These are phyloP conservation scores for Pandemis heparana DNA, from an alignment of 2,888 invertebrate species.

Conservation along the genomic window DNA sequence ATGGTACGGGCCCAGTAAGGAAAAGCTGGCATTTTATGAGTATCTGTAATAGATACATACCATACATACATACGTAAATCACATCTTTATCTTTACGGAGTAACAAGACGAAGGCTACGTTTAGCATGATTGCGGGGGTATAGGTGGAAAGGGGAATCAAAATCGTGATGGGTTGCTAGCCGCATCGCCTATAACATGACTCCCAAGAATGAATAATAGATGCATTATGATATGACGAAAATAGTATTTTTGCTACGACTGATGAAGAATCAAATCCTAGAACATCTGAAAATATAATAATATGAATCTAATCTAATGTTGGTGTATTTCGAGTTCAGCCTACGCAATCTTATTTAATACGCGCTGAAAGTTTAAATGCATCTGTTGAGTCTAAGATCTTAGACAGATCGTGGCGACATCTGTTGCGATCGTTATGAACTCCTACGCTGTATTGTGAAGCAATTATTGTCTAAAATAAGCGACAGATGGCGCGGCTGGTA, in stretches of 20 bases:
- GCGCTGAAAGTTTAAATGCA: slow-evolving; percentile 16
- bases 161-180: too few relatives aligned
- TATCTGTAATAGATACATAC: too few relatives aligned
- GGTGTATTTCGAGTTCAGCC: slow-evolving; percentile 11
- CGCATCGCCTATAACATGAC: too few relatives aligned
- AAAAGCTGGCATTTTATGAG: too few relatives aligned
- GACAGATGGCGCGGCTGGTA: slow-evolving; percentile 14
- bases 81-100: too few relatives aligned
- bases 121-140: too few relatives aligned
- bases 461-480: not conserved
- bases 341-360: slow-evolving; percentile 3
- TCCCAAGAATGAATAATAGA: too few relatives aligned
- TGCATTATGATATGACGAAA: not conserved
- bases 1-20: too few relatives aligned
- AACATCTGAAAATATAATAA: not conserved
- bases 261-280: not conserved
- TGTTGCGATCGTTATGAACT: not conserved
- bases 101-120: too few relatives aligned
- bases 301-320: not conserved
- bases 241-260: not conserved
- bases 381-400: not conserved
- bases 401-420: slow-evolving; percentile 16
- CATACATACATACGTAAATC: too few relatives aligned
- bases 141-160: too few relatives aligned
- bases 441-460: not conserved